Percentiles rank a stretch among this genome's conserved stretches.
phyloP scores from a whole-genome alignment of 2,113 vertebrate species.

The Circaetus gallicus region DNA sequence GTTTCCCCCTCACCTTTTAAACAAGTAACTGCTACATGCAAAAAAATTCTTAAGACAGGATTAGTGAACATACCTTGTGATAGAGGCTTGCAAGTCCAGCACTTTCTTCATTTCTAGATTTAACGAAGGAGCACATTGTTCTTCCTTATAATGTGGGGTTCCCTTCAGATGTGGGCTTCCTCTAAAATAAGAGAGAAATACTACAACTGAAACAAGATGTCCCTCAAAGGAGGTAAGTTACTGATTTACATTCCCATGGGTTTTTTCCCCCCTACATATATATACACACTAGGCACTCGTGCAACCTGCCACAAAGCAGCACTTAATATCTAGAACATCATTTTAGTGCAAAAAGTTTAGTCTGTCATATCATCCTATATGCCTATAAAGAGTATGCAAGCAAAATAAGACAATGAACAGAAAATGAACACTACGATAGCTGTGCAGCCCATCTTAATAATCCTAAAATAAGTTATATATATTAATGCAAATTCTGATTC shows the following conservation, averaged over 20 bases:
- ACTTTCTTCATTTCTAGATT: slow-evolving; percentile 93
- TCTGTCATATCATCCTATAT: not conserved
- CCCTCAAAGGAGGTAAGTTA: not conserved
- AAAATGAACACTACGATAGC: not conserved
- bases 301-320: not conserved
- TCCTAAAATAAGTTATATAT: not conserved
- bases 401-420: not conserved
- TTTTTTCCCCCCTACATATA: rapidly evolving
- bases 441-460: not conserved
- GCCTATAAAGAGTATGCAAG: not conserved
- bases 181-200: slow-evolving; percentile 69
- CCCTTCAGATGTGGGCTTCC: slow-evolving; percentile 89
- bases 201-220: not conserved
- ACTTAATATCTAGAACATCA: not conserved
- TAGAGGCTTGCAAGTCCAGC: slow-evolving; percentile 90
- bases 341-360: not conserved
- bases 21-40: not conserved
- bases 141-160: slow-evolving; percentile 92
- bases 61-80: slow-evolving; percentile 84
- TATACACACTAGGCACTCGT: not conserved
- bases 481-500: not conserved
- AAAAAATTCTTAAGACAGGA: not conserved
- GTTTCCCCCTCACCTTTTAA: not conserved
- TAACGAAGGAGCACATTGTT: slow-evolving; percentile 92
- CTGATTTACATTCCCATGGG: rapidly evolving